phyloP scores from a whole-genome alignment of 2,113 vertebrate species.

The Istiophorus platypterus region DNA sequence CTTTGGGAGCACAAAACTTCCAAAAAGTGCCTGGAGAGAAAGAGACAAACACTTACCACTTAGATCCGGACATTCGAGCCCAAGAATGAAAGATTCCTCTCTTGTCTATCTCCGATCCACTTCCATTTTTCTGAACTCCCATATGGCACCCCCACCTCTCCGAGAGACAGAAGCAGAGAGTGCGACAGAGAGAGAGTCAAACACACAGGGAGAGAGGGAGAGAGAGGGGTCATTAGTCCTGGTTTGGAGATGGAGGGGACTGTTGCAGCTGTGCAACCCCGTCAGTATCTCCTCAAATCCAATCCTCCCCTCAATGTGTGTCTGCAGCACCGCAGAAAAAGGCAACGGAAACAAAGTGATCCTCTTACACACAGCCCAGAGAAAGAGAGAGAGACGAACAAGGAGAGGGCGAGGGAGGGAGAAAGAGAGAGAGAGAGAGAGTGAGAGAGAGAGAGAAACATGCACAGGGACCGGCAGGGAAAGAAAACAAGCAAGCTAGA shows the following conservation, averaged over 20 bases:
- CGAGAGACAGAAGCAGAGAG: constrained; percentile 57
- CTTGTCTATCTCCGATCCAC: constrained; percentile 74
- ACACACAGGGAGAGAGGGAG: constrained; percentile 63
- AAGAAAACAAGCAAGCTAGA: constrained; percentile 65
- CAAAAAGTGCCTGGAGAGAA: constrained; percentile 38
- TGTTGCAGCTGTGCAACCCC: constrained; percentile 90
- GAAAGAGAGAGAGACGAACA: constrained; percentile 44
- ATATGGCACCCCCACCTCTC: constrained; percentile 79
- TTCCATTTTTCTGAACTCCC: constrained; percentile 77
- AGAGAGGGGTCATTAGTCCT: constrained; percentile 65
- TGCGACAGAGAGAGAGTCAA: constrained; percentile 73
- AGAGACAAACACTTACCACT: constrained; percentile 77
- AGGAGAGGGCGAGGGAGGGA: constrained; percentile 12
- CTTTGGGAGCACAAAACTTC: constrained; percentile 32
- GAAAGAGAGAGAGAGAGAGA: constrained; percentile 1
- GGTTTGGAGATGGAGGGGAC: constrained; percentile 73
- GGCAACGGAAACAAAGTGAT: constrained; percentile 81
- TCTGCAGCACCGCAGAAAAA: constrained; percentile 73
- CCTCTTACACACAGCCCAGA: constrained; percentile 73
- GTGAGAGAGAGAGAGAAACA: neutral
- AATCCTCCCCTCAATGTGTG: constrained; percentile 71
- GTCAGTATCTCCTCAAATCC: constrained; percentile 80
- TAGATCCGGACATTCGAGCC: constrained; percentile 60
- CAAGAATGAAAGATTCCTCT: constrained; percentile 73
- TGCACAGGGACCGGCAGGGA: constrained; percentile 13